phyloP scores from a whole-genome alignment of 2,888 invertebrate genomes.

The Eupithecia centaureata region DNA sequence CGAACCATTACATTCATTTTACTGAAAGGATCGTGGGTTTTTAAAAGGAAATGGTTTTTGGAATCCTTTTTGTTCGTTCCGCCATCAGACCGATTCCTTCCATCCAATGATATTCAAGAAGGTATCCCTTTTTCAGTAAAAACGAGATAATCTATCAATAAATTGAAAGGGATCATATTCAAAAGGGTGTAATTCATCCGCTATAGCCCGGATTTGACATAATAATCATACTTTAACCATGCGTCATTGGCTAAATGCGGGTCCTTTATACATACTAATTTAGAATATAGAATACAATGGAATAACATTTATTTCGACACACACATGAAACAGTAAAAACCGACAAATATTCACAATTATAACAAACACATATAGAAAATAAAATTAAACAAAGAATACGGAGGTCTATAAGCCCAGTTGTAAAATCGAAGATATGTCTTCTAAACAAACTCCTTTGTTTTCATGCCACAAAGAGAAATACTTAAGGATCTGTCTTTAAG shows the following conservation, averaged over 20 bases:
- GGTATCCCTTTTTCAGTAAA: conserved; percentile 1
- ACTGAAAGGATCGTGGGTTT: background rate
- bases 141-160: conserved; percentile 10
- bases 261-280: too few species aligned
- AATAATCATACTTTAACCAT: background rate
- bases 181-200: conserved; percentile 9
- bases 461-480: too few species aligned
- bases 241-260: background rate
- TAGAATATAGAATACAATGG: too few species aligned
- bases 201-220: background rate
- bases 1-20: background rate
- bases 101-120: background rate
- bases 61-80: background rate
- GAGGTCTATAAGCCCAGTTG: too few species aligned
- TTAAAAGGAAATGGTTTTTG: background rate
- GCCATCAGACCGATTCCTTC: background rate
- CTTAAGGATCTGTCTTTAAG: too few species aligned
- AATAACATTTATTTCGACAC: too few species aligned
- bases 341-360: too few species aligned
- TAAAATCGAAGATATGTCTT: too few species aligned
- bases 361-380: too few species aligned
- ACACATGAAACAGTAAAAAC: too few species aligned
- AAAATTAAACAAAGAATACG: too few species aligned
- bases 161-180: conserved; percentile 14
- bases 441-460: too few species aligned